phyloP scores from a whole-genome alignment of 2,113 vertebrate species.

The Hydropotes inermis region DNA sequence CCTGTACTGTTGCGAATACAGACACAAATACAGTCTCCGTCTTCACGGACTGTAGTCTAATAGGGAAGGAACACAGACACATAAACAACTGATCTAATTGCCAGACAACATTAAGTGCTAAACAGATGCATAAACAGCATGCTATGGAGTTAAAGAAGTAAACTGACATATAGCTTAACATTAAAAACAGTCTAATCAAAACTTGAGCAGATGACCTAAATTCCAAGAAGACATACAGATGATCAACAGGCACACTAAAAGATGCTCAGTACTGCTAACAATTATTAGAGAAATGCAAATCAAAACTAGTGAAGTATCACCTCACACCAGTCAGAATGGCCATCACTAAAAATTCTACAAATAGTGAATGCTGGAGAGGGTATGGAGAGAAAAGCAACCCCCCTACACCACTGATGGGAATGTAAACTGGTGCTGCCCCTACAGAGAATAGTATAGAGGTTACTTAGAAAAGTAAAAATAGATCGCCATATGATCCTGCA shows the following conservation, averaged over 20 bases:
- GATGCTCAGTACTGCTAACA: not conserved
- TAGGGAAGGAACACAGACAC: not conserved
- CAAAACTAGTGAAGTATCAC: not conserved
- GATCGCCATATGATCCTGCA: not conserved
- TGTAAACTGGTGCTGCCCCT: not conserved
- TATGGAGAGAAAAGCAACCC: not conserved
- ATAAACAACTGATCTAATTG: not conserved
- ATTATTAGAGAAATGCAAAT: not conserved
- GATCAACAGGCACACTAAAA: not conserved
- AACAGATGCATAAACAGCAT: not conserved
- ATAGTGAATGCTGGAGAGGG: not conserved
- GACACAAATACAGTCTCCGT: not conserved
- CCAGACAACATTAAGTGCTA: not conserved
- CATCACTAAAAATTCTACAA: not conserved
- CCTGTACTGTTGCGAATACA: not conserved
- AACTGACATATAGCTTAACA: not conserved
- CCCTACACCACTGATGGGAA: not conserved
- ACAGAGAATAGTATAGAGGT: not conserved
- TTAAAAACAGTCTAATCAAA: not conserved
- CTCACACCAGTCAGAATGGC: not conserved
- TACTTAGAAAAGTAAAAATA: not conserved
- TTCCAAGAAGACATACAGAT: not conserved
- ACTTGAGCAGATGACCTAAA: not conserved
- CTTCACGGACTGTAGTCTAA: not conserved
- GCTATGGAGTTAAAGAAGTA: not conserved